phyloP scores from a whole-genome alignment of 2,888 invertebrate species.

The Plagodis dolabraria region DNA sequence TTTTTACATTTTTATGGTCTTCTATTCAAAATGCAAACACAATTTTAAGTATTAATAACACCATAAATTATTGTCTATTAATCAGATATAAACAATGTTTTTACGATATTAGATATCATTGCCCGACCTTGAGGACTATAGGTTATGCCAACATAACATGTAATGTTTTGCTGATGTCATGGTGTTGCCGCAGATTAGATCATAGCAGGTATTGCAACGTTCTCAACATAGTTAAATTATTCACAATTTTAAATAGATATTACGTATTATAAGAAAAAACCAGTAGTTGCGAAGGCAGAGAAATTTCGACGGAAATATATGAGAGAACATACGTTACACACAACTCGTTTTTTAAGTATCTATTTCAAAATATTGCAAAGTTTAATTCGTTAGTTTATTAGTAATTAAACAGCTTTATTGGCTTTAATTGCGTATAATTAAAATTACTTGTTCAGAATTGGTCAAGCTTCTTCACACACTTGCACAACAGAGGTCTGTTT shows the following conservation, averaged over 20 bases:
- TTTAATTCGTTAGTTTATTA: too few relatives aligned
- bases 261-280: conserved; percentile 15
- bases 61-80: conserved; percentile 19
- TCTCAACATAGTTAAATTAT: conserved; percentile 28
- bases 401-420: too few relatives aligned
- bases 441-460: too few relatives aligned
- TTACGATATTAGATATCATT: conserved; percentile 19
- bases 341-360: neutral
- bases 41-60: neutral
- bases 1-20: too few relatives aligned
- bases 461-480: too few relatives aligned
- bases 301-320: conserved; percentile 10
- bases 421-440: too few relatives aligned
- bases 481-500: too few relatives aligned
- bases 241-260: conserved; percentile 18
- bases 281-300: conserved; percentile 9
- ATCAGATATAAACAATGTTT: conserved; percentile 25
- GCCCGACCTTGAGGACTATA: conserved; percentile 31
- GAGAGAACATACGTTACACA: conserved; percentile 7
- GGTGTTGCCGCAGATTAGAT: conserved; percentile 11
- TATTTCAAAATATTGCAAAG: conserved; percentile 1
- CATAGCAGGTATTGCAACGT: conserved; percentile 14
- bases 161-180: conserved; percentile 27
- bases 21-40: too few relatives aligned
- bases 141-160: conserved; percentile 7